phyloP scores from a whole-genome alignment of 1,140 invertebrate genomes.

The Teleogryllus occipitalis region DNA sequence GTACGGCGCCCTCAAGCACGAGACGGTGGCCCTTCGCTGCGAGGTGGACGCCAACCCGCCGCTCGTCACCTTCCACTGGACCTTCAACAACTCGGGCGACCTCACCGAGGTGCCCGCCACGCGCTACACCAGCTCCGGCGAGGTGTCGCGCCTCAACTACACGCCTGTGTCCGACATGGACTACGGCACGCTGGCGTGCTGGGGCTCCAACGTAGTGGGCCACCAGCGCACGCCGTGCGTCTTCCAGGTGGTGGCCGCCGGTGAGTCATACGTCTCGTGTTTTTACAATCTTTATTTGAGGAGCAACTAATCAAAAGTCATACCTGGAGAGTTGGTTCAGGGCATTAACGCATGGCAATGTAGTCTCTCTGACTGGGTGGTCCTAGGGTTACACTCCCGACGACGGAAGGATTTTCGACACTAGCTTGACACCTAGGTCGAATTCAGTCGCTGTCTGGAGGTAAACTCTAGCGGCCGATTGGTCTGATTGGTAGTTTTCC shows the following conservation, averaged over 20 bases:
- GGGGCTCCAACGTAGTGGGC: slow-evolving; percentile 72
- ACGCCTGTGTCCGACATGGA: slow-evolving; percentile 77
- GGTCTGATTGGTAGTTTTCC: too few relatives aligned
- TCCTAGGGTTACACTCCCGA: too few relatives aligned
- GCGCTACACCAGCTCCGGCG: slow-evolving; percentile 51
- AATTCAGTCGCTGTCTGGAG: too few relatives aligned
- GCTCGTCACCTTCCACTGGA: slow-evolving; percentile 73
- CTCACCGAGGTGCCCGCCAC: slow-evolving; percentile 63
- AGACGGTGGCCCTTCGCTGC: slow-evolving; percentile 71
- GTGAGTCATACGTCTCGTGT: slow-evolving; percentile 37
- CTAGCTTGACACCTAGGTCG: too few relatives aligned
- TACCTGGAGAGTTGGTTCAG: too few relatives aligned
- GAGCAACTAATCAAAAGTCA: too few relatives aligned
- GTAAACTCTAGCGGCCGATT: too few relatives aligned
- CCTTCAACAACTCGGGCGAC: slow-evolving; percentile 80
- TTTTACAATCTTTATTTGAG: too few relatives aligned
- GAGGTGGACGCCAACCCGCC: slow-evolving; percentile 79
- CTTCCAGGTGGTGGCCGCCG: slow-evolving; percentile 70
- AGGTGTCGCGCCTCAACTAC: slow-evolving; percentile 70
- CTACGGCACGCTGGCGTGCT: slow-evolving; percentile 79
- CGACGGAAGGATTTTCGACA: too few relatives aligned
- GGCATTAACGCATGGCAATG: too few relatives aligned
- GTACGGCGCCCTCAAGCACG: slow-evolving; percentile 74
- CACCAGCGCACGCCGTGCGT: slow-evolving; percentile 74
- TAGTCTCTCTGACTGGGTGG: too few relatives aligned